Percentiles rank a stretch among this genome's conserved stretches.
Conservation (phyloP, 2,888 invertebrate genomes). For the Sminthurinus aureus region DNA sequence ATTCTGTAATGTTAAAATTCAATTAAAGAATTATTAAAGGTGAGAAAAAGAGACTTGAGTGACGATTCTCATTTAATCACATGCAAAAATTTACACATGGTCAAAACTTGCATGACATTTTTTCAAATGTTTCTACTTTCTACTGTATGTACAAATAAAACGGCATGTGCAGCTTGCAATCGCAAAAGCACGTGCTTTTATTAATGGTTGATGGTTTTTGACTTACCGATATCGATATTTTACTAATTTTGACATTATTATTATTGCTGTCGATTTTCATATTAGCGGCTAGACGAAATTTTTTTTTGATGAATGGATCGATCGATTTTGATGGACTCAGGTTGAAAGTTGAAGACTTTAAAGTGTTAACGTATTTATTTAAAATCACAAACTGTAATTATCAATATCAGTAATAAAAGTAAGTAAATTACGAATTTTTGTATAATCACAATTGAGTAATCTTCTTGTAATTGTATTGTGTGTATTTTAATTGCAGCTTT, state of each 20-base stretch:
- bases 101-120: neutral
- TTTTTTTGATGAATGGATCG: neutral
- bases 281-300: neutral
- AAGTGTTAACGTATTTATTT: neutral
- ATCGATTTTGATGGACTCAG: neutral
- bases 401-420: neutral
- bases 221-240: conserved; percentile 29
- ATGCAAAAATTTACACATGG: neutral
- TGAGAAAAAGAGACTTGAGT: too few species aligned
- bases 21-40: neutral
- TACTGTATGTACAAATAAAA: neutral
- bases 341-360: neutral
- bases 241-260: conserved; percentile 5
- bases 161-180: neutral
- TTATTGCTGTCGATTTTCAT: conserved; percentile 17
- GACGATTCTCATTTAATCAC: too few species aligned
- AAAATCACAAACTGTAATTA: neutral
- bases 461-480: neutral
- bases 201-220: neutral
- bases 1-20: conserved; percentile 33
- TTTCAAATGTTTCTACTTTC: neutral
- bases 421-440: neutral
- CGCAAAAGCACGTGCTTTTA: neutral
- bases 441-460: neutral
- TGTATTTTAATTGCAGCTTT: neutral